A percentile compares a stretch with the other conserved stretches of the same genome.
These are phyloP conservation scores for Allophyes oxyacanthae DNA, from an alignment of 2,888 invertebrate species.

Conservation along the genomic window DNA sequence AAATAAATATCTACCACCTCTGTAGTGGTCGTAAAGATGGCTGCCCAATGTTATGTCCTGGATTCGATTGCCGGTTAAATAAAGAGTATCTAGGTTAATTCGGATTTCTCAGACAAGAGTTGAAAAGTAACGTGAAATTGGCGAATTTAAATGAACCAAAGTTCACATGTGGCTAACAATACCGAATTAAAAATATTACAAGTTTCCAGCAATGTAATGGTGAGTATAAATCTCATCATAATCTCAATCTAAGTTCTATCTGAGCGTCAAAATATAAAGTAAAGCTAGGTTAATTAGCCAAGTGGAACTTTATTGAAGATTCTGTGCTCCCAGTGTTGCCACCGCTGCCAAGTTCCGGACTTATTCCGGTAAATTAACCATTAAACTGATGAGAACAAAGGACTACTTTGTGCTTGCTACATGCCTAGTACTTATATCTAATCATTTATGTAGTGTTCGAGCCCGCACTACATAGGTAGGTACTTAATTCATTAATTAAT, in stretches of 20 bases:
- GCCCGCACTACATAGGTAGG: conserved; percentile 8
- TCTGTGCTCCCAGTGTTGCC: conserved; percentile 51
- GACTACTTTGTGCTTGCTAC: conserved; percentile 40
- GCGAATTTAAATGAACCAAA: too few species aligned
- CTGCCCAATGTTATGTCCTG: too few species aligned
- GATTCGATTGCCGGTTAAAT: too few species aligned
- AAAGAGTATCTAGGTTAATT: too few species aligned
- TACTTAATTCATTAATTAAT: too few species aligned
- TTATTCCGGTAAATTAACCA: conserved; percentile 61
- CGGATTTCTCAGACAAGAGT: too few species aligned
- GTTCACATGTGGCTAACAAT: too few species aligned
- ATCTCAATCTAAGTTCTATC: conserved; percentile 12
- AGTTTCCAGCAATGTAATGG: background rate
- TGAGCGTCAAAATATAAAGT: conserved; percentile 26
- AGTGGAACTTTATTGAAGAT: conserved; percentile 60
- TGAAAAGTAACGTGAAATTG: too few species aligned
- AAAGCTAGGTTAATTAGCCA: conserved; percentile 54
- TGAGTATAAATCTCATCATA: background rate
- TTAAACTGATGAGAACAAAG: conserved; percentile 57
- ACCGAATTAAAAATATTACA: too few species aligned
- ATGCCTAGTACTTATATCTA: conserved; percentile 12
- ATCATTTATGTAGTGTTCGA: conserved; percentile 28
- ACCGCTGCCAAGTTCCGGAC: conserved; percentile 53
- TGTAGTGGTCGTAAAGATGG: too few species aligned
- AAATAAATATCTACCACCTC: too few species aligned